Evolutionary conservation across 1,140 invertebrate genomes (phyloP), one percentile per base, ranked within the genome.

Genomic region (Aradophagus sp.): DNA sequence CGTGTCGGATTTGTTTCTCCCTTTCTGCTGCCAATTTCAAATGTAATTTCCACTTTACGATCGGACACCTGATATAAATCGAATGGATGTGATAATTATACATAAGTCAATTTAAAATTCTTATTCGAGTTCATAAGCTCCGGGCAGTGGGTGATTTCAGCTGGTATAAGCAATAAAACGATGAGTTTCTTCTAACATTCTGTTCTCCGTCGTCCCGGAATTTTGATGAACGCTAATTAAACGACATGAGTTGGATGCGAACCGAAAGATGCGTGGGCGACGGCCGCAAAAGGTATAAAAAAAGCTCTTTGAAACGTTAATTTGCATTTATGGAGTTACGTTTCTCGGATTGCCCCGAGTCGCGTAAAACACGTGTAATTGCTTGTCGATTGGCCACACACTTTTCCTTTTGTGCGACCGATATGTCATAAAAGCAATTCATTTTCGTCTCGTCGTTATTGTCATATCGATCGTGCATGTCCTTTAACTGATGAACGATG

Each of bases 181-280:
- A 73, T 67, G 62, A 66, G 69, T 58, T 62, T 62, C 69, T 67
- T 67, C 69, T 52, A 73, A 73, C 69, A 55, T 73, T 73, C 69
- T 67, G 69, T 73, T 73, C 69, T 73, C 69, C 62, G 58, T 58
- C 61, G 61, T 72, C 68, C 41, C 68, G 61, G 68, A 72, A 72
- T 72, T 72, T 72, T 72, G 69, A 72, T 72, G 62, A 73, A 73
- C 62, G 48, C 62, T 73, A 73, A 73, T 73, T 73, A 73, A 73
- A 73, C 69, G 69, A 73, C 62, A 56, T 67, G 62, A 67, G 59
- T 58, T 67, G 70, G 52, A 67, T 67, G 50, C 45, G 69, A 67
- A 39, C 56, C 69, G 56, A 62, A 73, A 67, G 69, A 52, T 62
- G 56, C 52, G 69, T 73, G 56, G 69, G 69, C 50, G 69, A 66